Percentiles rank a stretch among this genome's conserved stretches.
These are phyloP conservation scores for Neoitamus cyanurus DNA, from an alignment of 2,888 invertebrate genomes.

Conservation along the genomic window DNA sequence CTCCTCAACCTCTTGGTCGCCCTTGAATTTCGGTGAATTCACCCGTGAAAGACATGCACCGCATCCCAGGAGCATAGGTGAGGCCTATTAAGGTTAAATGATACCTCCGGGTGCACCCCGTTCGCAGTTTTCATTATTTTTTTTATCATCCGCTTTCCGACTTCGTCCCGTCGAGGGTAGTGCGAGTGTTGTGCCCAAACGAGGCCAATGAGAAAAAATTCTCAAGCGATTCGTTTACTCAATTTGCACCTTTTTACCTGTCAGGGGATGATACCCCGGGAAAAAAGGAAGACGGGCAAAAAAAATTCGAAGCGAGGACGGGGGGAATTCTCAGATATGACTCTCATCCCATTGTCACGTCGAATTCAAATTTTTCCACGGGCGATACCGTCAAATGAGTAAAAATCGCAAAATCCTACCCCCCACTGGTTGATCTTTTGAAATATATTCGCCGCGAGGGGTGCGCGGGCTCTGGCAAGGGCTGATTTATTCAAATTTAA, in stretches of 20 bases:
- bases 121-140: not conserved
- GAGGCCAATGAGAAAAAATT: constrained; percentile 11
- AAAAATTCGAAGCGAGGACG: too few relatives aligned
- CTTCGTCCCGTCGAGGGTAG: too few relatives aligned
- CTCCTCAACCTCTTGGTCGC: not conserved
- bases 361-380: not conserved
- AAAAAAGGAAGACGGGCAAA: too few relatives aligned
- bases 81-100: constrained; percentile 54
- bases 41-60: constrained; percentile 40
- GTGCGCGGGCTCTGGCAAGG: not conserved
- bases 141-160: not conserved
- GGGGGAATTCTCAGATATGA: not conserved
- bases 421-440: not conserved
- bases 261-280: too few relatives aligned
- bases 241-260: constrained; percentile 35
- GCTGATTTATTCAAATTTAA: constrained; percentile 32
- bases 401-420: not conserved
- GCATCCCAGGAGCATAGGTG: constrained; percentile 51
- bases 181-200: not conserved
- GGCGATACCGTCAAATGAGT: not conserved
- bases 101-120: constrained; percentile 45
- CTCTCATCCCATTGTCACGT: not conserved
- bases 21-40: constrained; percentile 21
- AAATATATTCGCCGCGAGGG: too few relatives aligned
- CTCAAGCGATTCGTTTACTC: not conserved